Percentiles rank a stretch among this genome's conserved stretches.
phyloP scores from a whole-genome alignment of 2,113 vertebrate genomes.

The Apeltes quadracus region DNA sequence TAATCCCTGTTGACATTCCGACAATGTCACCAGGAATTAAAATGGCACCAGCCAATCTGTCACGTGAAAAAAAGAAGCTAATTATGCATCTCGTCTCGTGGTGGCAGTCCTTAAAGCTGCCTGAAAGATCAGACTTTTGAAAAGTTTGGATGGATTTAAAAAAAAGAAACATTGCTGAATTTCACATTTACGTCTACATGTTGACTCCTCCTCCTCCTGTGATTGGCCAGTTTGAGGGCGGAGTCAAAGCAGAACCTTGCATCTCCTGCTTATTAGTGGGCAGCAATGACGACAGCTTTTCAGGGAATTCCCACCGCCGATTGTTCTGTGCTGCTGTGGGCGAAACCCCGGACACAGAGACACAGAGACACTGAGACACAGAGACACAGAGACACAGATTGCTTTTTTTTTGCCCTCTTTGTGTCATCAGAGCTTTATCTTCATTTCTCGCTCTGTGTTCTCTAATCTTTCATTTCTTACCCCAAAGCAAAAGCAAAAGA shows the following conservation, averaged over 20 bases:
- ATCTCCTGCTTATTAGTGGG: constrained; percentile 64
- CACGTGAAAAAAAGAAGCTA: not conserved
- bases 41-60: constrained; percentile 5
- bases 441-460: not conserved
- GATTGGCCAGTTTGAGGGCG: constrained; percentile 12
- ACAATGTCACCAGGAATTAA: constrained; percentile 1
- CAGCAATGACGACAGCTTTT: constrained; percentile 51
- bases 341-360: not conserved
- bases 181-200: not conserved
- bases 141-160: not conserved
- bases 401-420: not conserved
- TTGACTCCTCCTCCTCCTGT: not conserved
- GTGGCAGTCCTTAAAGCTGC: not conserved
- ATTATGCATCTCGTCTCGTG: not conserved
- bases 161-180: not conserved
- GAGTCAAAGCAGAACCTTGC: constrained; percentile 9
- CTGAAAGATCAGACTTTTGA: not conserved
- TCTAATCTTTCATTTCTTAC: not conserved
- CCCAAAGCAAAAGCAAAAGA: not conserved
- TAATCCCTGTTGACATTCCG: constrained; percentile 20
- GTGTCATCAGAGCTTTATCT: not conserved
- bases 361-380: not conserved
- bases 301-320: constrained; percentile 46
- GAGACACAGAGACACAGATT: not conserved
- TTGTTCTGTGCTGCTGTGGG: constrained; percentile 24